Evolutionary conservation across 2,888 invertebrate genomes (phyloP), one percentile per base, ranked within the genome.

Genomic region (Fragum sueziense): DNA sequence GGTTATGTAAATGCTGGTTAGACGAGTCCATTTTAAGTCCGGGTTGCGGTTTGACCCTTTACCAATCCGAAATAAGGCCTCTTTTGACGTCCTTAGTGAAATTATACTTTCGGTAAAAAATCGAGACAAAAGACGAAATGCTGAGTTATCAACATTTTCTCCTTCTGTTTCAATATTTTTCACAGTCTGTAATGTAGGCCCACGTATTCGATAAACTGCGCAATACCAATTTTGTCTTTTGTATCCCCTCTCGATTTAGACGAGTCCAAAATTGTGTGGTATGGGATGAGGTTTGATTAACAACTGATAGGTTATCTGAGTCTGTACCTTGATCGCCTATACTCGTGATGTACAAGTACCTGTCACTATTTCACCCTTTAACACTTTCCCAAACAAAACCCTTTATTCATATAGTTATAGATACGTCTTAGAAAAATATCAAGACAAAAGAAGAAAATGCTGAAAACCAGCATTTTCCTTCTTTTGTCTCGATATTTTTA

Each of bases 311-410:
- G 65, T 65, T 65, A 65, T 65, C 65, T 7, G 20, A 41, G 14
- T 33, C 25, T 41, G 65, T 65, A 65, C 65, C 65, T 65, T 65
- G 65, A 65, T 65, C 65, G 41, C 20, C 25, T 4, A 27, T 65
- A 41, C 76, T 62, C 76, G 76, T 76, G 76, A 76, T 76, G 34
- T n/a, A 9, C 41, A 34, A 41, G 76, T 76, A 71, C 76, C 76
- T 70, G 76, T 54, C 76, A 65, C 70, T 70, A 70, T 27, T 70
- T 54, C 41, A 62, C 20, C 27, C 29, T 17, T 11, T 7, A 54
- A 11, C 22, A 22, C 11, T 22, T 7, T 22, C 7, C 54, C 14
- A 22, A 22, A 54, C n/a, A n/a, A n/a, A n/a, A n/a, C n/a, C n/a
- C n/a, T n/a, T n/a, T n/a, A n/a, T n/a, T n/a, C n/a, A n/a, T n/a